A percentile compares a stretch with the other conserved stretches of the same genome.
Evolutionary conservation across 2,113 vertebrate species (phyloP).

Genomic region (Setophaga kirtlandii): DNA sequence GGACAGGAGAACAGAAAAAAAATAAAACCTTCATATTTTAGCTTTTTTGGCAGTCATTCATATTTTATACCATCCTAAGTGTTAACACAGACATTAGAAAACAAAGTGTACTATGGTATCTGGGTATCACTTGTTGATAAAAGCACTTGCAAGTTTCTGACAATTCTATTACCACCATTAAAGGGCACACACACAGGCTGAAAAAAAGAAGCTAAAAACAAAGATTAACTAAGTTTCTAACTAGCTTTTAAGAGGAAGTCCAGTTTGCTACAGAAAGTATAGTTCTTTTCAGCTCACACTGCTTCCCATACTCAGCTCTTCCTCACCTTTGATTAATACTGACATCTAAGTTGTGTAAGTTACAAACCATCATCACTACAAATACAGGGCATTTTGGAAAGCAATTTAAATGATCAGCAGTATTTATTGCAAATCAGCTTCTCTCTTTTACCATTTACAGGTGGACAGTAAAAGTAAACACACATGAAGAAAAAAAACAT

Average conservation of each 20-base stretch:
- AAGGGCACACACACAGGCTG: background rate
- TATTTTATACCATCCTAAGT: background rate
- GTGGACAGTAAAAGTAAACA: background rate
- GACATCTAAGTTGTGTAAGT: background rate
- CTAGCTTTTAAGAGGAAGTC: background rate
- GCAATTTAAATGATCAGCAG: background rate
- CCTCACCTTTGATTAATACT: background rate
- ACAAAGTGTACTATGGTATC: background rate
- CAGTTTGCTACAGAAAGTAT: background rate
- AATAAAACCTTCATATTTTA: background rate
- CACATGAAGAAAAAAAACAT: background rate
- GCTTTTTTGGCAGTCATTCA: background rate
- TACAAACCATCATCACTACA: background rate
- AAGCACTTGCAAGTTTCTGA: background rate
- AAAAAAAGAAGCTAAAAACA: background rate
- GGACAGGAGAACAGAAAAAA: background rate
- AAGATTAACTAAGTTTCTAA: background rate
- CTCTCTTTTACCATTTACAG: slow-evolving; percentile 1
- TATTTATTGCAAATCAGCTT: slow-evolving; percentile 52
- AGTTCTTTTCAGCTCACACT: background rate
- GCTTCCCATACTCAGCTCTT: background rate
- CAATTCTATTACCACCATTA: background rate
- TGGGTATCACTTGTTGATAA: background rate
- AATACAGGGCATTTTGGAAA: background rate
- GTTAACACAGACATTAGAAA: background rate